Base-by-base conservation (phyloP, 2,797 vertebrate genomes). In the Notolabrus celidotus region DNA sequence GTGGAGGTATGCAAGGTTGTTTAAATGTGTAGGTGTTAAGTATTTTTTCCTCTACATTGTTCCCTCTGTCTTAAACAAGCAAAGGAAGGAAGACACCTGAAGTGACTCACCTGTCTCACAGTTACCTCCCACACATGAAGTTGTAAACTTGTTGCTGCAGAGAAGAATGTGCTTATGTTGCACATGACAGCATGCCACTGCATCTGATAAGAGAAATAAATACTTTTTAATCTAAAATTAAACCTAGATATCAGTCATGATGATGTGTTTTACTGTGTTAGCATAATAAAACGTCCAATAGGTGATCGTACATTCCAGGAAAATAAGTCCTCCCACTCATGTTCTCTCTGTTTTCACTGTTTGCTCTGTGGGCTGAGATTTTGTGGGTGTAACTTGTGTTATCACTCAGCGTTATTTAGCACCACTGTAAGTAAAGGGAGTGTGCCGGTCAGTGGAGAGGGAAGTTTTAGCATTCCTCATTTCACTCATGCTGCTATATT, bases 361-460 rank as follows among this genome's bases (percentile, higher is more conserved):
- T 76, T 86, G 41, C 66, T 27, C 34, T 9, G 17, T 56, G 41
- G 55, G 64, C 42, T n/a, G 64, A 57, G 65, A 65, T 64, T 73
- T 43, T 14, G 31, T 50, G 71, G 71, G 77, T 73, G 84, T 63
- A 70, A 71, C 81, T 54, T 65, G 55, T 43, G 53, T 82, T 84
- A 86, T 87, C 75, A 3, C 45, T 43, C n/a, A 3, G 27, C 66
- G 42, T 65, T 71, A 57, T 86, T 81, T 72, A 46, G 62, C 77
- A 25, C 20, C 25, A 50, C 43, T 64, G 52, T 41, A 19, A 83
- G 74, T 31, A 23, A 20, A 74, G 57, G 70, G 64, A 79, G 79
- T 69, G 60, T 58, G 57, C 34, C 10, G 41, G 23, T 61, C 53
- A 64, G 49, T 1, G 0, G 31, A 43, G 41, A 34, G 50, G 10